Base-by-base conservation (phyloP, 2,888 invertebrate genomes). In the Zaprionus obscuricornis region DNA sequence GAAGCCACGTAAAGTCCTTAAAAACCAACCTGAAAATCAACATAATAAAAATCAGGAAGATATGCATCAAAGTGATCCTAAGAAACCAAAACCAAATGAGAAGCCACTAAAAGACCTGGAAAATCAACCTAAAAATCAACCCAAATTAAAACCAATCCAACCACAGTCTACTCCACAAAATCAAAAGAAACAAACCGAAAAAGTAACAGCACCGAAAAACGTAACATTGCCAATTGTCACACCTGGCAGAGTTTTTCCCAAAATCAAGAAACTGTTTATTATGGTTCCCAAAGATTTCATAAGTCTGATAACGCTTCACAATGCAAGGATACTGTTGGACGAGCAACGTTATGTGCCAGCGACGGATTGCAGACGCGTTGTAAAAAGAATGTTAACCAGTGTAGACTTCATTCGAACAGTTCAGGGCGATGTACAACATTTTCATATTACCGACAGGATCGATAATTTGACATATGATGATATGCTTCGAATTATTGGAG, bases 261-360 rank as follows among this genome's bases (percentile, higher is more conserved):
- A 39, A 5, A 55, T 52, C n/a, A 59, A n/a, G n/a, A n/a, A n/a
- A n/a, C n/a, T n/a, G n/a, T n/a, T 75, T 2, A 74, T 73, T 6
- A 54, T 73, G 20, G 67, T 73, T 4, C 72, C 75, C 0, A 11
- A 13, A 1, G 56, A 55, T 0, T 2, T 13, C 11, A 66, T 11
- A 11, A 73, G 75, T 11, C 17, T 66, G 13, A 8, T 74, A 1
- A 74, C 42, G 1, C 26, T 72, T 17, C 17, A 51, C 37, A 73
- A 73, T 20, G 75, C n/a, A 17, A 54, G 51, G 45, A 2, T 40
- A 0, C 11, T 73, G 29, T 43, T 73, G 37, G 42, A 73, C 54
- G 67, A 73, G n/a, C 34, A 59, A 29, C 56, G 42, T 8, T 73
- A 36, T 8, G 63, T 71, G 20, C 10, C 66, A 16, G 13, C 52